These are phyloP conservation scores for Eueremaeus valkanovi DNA, from an alignment of 2,888 invertebrate species.

Conservation along the genomic window DNA sequence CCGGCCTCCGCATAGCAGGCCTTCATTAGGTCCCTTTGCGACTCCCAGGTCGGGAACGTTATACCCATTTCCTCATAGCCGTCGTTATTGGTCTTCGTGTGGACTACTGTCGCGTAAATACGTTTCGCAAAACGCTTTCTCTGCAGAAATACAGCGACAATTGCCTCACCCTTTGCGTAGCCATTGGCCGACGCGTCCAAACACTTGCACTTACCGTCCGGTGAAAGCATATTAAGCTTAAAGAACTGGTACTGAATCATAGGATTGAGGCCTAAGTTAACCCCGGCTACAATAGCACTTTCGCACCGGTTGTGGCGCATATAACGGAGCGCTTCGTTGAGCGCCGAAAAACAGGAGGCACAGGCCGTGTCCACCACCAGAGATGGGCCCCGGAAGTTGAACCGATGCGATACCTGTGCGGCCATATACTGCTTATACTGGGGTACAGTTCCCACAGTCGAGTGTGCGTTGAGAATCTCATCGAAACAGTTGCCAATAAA, in stretches of 20 bases:
- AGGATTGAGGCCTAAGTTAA: constrained; percentile 56
- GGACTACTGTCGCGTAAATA: constrained; percentile 79
- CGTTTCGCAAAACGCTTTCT: constrained; percentile 68
- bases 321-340: constrained; percentile 50
- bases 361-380: constrained; percentile 58
- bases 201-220: constrained; percentile 55
- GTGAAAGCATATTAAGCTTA: constrained; percentile 56
- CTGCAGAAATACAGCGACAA: constrained; percentile 68
- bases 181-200: constrained; percentile 61
- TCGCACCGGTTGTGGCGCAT: constrained; percentile 62
- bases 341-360: constrained; percentile 56
- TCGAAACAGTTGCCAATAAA: constrained; percentile 57
- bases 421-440: neutral
- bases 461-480: constrained; percentile 55
- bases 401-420: neutral
- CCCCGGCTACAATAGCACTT: constrained; percentile 58
- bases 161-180: constrained; percentile 76
- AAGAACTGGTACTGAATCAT: constrained; percentile 56
- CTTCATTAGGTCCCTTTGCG: constrained; percentile 62
- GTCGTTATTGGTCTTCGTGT: constrained; percentile 86
- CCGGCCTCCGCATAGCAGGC: constrained; percentile 46
- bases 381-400: constrained; percentile 53
- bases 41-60: constrained; percentile 73
- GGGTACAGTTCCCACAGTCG: constrained; percentile 49
- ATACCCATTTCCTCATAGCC: constrained; percentile 87